Base-by-base conservation (phyloP, 2,113 vertebrate species). In the Colius striatus region DNA sequence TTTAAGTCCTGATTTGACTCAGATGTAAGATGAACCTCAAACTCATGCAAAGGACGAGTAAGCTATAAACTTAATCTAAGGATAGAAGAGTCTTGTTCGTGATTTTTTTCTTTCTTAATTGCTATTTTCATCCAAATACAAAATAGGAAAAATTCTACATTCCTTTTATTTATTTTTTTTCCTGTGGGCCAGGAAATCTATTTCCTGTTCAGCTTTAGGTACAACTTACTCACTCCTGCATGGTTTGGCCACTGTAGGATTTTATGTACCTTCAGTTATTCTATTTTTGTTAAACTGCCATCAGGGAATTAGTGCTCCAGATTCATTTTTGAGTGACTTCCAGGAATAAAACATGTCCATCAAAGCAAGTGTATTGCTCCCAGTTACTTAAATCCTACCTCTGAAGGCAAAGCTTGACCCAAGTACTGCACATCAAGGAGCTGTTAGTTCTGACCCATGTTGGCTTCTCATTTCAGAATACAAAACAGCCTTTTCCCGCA, bases 161-260 rank as follows among this genome's bases (percentile, higher is more conserved):
- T 8, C 19, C 1, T 1, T 5, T 22, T 58, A 22, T 11, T 36
- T 15, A 12, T 51, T 47, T 17, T 43, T 15, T 8, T 1, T 5
- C 1, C 25, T n/a, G 4, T 12, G 7, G 34, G 11, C 16, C 79
- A 77, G n/a, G 48, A 94, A 90, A 88, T 63, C 41, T 86, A 70
- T 73, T 92, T 88, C 58, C 78, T 70, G 2, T 26, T 57, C 54
- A 77, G 47, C 51, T 91, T 86, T 19, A 84, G 43, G 41, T 34
- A 84, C 34, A 47, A 13, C 13, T 90, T 54, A 30, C 22, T 77
- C 27, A 5, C 47, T 47, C n/a, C 55, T 0, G 0, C 53, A n/a
- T 29, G 10, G 21, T 72, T 89, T 87, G 61, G 88, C 87, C 34
- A 43, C 5, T 0, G 0, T 2, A 84, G 34, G 21, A 70, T 63